Conservation (phyloP, 1,140 invertebrate genomes). For the Drosophila navojoa region DNA sequence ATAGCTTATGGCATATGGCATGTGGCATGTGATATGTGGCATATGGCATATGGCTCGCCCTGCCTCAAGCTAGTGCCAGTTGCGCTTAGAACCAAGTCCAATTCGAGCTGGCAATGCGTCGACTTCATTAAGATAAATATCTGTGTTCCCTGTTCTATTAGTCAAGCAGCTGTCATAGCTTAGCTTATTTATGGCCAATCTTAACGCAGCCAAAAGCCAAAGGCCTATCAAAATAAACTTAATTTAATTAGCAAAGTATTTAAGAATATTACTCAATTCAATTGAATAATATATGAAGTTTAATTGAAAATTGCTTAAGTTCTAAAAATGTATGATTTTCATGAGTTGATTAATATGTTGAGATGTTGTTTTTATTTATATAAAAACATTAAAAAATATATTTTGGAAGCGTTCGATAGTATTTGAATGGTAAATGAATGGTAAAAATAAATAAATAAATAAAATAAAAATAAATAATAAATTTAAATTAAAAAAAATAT, state of each 20-base stretch:
- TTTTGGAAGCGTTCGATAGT: too few species aligned
- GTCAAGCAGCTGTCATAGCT: constrained; percentile 50
- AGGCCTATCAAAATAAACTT: not conserved
- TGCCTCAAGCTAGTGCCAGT: constrained; percentile 29
- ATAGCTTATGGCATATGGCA: constrained; percentile 20
- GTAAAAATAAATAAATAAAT: too few species aligned
- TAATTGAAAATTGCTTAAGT: too few species aligned
- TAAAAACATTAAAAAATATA: too few species aligned
- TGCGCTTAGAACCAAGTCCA: constrained; percentile 37
- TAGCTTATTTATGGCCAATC: constrained; percentile 47
- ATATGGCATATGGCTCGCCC: constrained; percentile 52
- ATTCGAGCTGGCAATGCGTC: constrained; percentile 42
- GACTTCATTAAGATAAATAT: constrained; percentile 53
- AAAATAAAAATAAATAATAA: too few species aligned
- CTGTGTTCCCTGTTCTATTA: constrained; percentile 51
- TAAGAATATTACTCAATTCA: too few species aligned
- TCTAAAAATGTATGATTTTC: too few species aligned
- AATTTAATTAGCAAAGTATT: not conserved
- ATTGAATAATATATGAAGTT: too few species aligned
- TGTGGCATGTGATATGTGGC: constrained; percentile 39
- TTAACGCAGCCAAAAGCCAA: not conserved
- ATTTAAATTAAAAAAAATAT: too few species aligned
- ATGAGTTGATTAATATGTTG: too few species aligned
- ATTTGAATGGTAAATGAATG: too few species aligned
- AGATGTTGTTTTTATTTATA: too few species aligned